Base-by-base conservation (phyloP, 2,113 vertebrate species). In the Eudyptes chrysolophus region DNA sequence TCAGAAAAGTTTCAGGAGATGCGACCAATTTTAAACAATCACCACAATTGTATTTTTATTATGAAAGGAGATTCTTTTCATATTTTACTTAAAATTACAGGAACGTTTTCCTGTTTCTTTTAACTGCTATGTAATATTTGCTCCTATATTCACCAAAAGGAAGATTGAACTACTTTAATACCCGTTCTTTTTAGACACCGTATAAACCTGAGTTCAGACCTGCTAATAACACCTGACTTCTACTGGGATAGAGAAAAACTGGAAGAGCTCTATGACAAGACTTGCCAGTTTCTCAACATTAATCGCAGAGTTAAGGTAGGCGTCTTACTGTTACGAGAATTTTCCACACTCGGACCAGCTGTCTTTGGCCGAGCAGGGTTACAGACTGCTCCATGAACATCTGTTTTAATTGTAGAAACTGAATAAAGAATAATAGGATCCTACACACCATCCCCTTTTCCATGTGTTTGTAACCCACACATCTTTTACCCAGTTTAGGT, bases 231-330 rank as follows among this genome's bases (percentile, higher is more conserved):
- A 24, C 99, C 99, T 3, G 99, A 99, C 92, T 99, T 99, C 98
- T 99, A 99, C 98, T 99, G 99, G 99, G 99, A 99, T 76, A 96
- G 99, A 98, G 99, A 99, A 96, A 99, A 99, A 97, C 98, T 99
- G 82, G 99, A 99, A 94, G 99, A 98, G 70, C 99, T 99, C 71
- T 99, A 99, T 55, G 99, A 99, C 78, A 99, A 99, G 96, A 99
- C 99, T 2, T 99, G 99, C 88, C 99, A 99, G 90, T 99, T 99
- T 97, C 99, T 99, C 90, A 99, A 98, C 95, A 99, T 99, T 69
- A 98, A 99, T 93, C 99, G 99, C 68, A 98, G 99, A 97, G 99
- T 99, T 79, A 99, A 99, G 97, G 99, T 99, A 97, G 10, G 94
- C 70, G 17, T 85, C 75, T 61, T 77, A 15, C 1, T 36, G 42